Conservation (phyloP, 1,140 invertebrate species). For the Vollenhovia emeryi region DNA sequence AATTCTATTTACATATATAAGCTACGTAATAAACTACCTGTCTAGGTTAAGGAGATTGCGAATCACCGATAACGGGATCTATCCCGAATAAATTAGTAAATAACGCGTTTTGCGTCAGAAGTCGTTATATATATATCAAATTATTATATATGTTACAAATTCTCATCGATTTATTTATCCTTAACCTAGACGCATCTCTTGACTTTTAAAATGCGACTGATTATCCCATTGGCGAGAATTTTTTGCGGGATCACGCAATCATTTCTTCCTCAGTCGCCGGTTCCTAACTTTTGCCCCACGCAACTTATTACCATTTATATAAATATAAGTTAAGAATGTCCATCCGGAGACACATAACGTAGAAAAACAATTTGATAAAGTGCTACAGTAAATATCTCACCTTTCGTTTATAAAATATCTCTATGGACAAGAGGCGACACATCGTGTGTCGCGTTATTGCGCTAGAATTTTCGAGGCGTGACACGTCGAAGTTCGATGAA, state of each 20-base stretch:
- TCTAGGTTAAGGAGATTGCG: conserved; percentile 38
- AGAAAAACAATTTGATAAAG: conserved; percentile 51
- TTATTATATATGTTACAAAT: conserved; percentile 24
- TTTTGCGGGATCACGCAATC: neutral
- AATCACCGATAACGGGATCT: neutral
- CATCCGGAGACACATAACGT: conserved; percentile 19
- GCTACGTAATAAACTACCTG: conserved; percentile 42
- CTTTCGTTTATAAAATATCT: conserved; percentile 32
- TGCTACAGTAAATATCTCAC: conserved; percentile 10
- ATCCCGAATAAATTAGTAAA: neutral
- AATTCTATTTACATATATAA: conserved; percentile 61
- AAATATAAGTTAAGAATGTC: conserved; percentile 60
- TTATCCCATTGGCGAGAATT: neutral
- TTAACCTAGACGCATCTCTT: conserved; percentile 25
- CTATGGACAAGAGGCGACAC: conserved; percentile 37
- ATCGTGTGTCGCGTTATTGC: neutral
- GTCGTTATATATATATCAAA: conserved; percentile 7
- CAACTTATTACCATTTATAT: conserved; percentile 22
- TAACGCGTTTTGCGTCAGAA: neutral
- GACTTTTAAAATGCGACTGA: conserved; percentile 14
- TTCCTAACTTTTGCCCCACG: neutral
- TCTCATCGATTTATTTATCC: neutral
- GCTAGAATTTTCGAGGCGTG: conserved; percentile 7
- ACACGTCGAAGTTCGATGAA: conserved; percentile 29
- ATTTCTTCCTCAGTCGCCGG: neutral